Base-by-base conservation (phyloP, 2,797 vertebrate genomes). In the Tiaroga cobitis region DNA sequence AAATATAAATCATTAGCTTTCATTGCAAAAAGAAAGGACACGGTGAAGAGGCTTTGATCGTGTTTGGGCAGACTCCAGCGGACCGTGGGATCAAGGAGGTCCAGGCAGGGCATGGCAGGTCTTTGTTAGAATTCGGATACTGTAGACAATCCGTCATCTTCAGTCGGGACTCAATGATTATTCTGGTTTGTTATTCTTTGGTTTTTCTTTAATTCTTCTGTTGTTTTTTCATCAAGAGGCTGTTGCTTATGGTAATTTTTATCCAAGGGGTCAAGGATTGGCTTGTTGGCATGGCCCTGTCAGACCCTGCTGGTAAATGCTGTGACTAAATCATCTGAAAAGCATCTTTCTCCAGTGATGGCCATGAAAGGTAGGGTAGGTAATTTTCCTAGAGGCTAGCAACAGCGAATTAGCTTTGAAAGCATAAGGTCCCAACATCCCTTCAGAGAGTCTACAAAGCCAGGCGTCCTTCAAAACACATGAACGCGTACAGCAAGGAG, bases 1-100 rank as follows among this genome's bases (percentile, higher is more conserved):
- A 78, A 80, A 78, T 82, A 59, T 5, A 83, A 90, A 85, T 81
- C 81, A 85, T 87, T 88, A 76, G 56, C 75, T 70, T 29, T 46
- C 81, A 89, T 73, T 56, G 79, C 49, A 85, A 54, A 88, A 54
- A 82, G 78, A 75, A 86, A 70, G 83, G 76, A 89, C 76, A 39
- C 49, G 81, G 67, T 29, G 39, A 46, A 61, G n/a, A 54, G 11
- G 51, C 81, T 92, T 91, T 90, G 89, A 91, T 92, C 72, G n/a
- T 77, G 69, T 88, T 90, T 90, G 89, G 70, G 56, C 41, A 80
- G 85, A 87, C 43, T 41, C 86, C 82, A 82, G 83, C 81, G 6
- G 8, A 32, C 26, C 46, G 39, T 49, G 24, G 87, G 87, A 93
- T 92, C 88, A 90, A 91, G 87, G 85, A n/a, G 76, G 65, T 13